Evolutionary conservation across 1,140 invertebrate genomes (phyloP).

Genomic region (Tetragnatha versicolor): DNA sequence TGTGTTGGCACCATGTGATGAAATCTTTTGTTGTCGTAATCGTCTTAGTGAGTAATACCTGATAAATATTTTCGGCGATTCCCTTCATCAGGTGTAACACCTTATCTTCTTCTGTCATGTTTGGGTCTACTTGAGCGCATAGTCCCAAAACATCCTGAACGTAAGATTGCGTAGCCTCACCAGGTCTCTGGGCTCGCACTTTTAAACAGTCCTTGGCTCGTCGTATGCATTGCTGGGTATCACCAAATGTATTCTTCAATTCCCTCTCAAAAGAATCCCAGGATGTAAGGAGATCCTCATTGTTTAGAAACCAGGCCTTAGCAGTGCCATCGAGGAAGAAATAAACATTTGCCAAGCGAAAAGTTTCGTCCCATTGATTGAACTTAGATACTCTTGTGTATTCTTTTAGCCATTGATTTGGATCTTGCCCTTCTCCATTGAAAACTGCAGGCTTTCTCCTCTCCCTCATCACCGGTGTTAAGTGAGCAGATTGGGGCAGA

Average conservation of each 20-base stretch:
- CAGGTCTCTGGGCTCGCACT: background rate
- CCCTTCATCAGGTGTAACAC: background rate
- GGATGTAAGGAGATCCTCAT: background rate
- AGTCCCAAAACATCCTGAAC: background rate
- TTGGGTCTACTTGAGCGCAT: background rate
- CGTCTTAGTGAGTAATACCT: background rate
- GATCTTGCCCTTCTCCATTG: too few species aligned
- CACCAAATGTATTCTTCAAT: background rate
- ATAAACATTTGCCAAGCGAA: background rate
- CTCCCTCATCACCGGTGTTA: too few species aligned
- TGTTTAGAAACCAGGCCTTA: background rate
- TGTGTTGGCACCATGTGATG: background rate
- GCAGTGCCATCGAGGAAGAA: background rate
- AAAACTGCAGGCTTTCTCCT: too few species aligned
- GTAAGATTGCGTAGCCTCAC: background rate
- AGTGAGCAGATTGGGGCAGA: too few species aligned
- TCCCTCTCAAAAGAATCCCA: background rate
- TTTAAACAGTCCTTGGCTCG: background rate
- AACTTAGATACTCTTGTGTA: background rate
- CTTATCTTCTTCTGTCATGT: background rate
- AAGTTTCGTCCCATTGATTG: background rate
- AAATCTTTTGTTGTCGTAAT: background rate
- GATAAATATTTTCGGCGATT: too few species aligned
- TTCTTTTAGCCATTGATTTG: background rate
- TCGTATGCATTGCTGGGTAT: background rate